Evolutionary conservation across 2,797 vertebrate genomes (phyloP).

Genomic region (Phalloptychus januarius): DNA sequence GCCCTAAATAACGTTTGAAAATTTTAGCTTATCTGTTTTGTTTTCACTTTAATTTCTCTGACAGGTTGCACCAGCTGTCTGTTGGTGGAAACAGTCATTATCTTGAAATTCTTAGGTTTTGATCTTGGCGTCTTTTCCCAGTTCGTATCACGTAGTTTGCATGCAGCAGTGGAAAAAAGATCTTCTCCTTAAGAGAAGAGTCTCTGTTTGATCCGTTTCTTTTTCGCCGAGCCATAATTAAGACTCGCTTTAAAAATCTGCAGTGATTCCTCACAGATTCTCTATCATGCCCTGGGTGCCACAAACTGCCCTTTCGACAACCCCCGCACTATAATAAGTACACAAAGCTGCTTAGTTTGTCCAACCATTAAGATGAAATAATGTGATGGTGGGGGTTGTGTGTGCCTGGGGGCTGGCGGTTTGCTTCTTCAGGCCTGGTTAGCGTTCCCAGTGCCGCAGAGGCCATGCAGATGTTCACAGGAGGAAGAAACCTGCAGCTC

Average conservation of each 20-base stretch:
- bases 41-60: neutral
- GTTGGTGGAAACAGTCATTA: conserved; percentile 5
- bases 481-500: conserved; percentile 40
- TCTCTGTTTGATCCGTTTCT: conserved; percentile 19
- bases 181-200: conserved; percentile 21
- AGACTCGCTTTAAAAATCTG: conserved; percentile 19
- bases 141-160: neutral
- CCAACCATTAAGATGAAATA: conserved; percentile 63
- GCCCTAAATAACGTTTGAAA: neutral
- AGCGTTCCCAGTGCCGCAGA: conserved; percentile 37
- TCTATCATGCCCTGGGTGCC: conserved; percentile 47
- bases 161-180: conserved; percentile 25
- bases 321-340: conserved; percentile 42
- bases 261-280: conserved; percentile 31
- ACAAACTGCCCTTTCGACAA: conserved; percentile 43
- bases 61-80: neutral
- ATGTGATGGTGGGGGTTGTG: conserved; percentile 47
- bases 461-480: conserved; percentile 8
- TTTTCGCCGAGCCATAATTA: conserved; percentile 28
- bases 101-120: conserved; percentile 14
- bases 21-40: neutral
- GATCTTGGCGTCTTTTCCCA: conserved; percentile 16
- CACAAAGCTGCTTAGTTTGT: conserved; percentile 56
- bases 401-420: conserved; percentile 55
- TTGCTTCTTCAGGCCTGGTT: conserved; percentile 52